Evolutionary conservation across 2,888 invertebrate species (phyloP), one percentile per base, ranked within the genome.

Genomic region (Trissoscelio sp.): DNA sequence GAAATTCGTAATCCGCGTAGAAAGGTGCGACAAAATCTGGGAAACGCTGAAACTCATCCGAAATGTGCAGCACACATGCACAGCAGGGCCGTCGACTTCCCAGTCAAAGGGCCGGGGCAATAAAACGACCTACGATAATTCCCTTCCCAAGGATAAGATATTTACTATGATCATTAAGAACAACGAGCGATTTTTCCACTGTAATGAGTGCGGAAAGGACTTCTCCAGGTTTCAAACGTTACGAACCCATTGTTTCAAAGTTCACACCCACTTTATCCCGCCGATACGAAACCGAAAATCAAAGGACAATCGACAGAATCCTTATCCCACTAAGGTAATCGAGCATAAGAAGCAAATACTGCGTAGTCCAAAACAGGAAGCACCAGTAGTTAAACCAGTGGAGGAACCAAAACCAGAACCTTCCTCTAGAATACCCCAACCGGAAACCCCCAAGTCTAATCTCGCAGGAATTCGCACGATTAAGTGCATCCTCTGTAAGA

Each of bases 11-110:
- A 78, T 91, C 6, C 51, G 85, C 11, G 73, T 91, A 3, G 88
- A 89, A 67, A 83, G 86, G 34, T 91, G 91, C 72, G 91, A 91
- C 82, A 91, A 91, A 83, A 91, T 91, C 69, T 91, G 91, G 90
- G 87, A 91, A 64, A 91, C 91, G 2, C 78, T 90, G 46, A 84
- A 91, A 18, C 79, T 91, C 2, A 88, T 91, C 55, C 88, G 88
- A 72, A 84, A 86, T 53, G 66, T 73, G 0, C 83, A 81, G 48
- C 28, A 67, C 7, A 5, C 6, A 9, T n/a, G 22, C 12, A 5
- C 4, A 64, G 7, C 1, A 14, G 9, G 44, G n/a, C n/a, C n/a
- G n/a, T n/a, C n/a, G n/a, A n/a, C n/a, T n/a, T n/a, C n/a, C n/a
- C n/a, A 39, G 16, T 6, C 9, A 34, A 55, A 3, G 18, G 11